Conservation (phyloP, 2,113 vertebrate genomes). For the Boleophthalmus pectinirostris region DNA sequence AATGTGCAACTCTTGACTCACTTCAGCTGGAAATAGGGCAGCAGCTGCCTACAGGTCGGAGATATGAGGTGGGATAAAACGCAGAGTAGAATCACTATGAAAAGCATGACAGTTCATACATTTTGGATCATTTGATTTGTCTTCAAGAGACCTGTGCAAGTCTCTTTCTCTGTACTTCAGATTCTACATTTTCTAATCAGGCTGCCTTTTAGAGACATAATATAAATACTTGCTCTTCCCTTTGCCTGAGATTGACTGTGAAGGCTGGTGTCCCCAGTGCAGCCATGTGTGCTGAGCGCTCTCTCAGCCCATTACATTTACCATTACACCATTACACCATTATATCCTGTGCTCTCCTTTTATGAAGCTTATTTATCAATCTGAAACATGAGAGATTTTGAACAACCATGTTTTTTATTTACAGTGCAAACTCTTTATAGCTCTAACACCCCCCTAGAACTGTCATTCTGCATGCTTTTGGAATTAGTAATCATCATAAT, state of each 20-base stretch:
- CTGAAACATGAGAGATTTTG: too few species aligned
- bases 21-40: neutral
- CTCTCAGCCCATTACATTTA: neutral
- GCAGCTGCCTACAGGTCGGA: conserved; percentile 1
- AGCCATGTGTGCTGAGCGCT: neutral
- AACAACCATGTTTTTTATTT: too few species aligned
- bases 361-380: too few species aligned
- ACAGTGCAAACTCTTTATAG: too few species aligned
- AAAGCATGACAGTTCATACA: too few species aligned
- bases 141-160: neutral
- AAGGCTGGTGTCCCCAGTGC: too few species aligned
- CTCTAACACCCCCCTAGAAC: too few species aligned
- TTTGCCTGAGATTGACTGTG: conserved; percentile 16
- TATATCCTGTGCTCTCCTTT: neutral
- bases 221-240: conserved; percentile 2
- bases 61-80: neutral
- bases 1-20: conserved; percentile 7
- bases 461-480: too few species aligned
- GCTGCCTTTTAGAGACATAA: neutral
- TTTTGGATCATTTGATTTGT: neutral
- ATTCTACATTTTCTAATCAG: neutral
- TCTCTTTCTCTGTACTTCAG: conserved; percentile 4
- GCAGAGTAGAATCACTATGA: neutral
- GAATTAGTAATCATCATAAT: too few species aligned
- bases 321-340: neutral